Percentiles rank a stretch among this genome's conserved stretches.
Conservation (phyloP, 2,113 vertebrate species). For the Galbula dea region DNA sequence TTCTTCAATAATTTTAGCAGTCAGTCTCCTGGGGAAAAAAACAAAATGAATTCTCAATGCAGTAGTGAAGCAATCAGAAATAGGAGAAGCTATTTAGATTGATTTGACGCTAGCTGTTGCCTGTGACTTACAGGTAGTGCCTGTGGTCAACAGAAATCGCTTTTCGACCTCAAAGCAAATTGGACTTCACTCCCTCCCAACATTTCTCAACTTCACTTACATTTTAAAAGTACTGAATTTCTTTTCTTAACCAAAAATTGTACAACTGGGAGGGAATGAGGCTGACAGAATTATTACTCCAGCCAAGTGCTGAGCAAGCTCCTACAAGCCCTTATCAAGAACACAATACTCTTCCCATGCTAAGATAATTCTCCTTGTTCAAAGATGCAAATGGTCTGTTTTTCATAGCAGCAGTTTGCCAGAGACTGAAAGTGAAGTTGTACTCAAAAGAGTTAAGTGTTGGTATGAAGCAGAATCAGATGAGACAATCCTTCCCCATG, state of each 20-base stretch:
- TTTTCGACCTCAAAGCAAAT: background rate
- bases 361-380: background rate
- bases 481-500: background rate
- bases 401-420: background rate
- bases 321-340: background rate
- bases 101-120: background rate
- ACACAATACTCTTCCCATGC: background rate
- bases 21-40: background rate
- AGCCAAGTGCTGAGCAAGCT: background rate
- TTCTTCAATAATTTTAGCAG: background rate
- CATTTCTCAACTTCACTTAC: background rate
- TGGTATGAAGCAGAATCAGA: background rate
- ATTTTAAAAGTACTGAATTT: background rate
- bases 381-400: background rate
- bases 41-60: background rate
- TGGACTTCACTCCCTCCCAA: background rate
- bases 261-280: background rate
- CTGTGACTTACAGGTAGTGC: background rate
- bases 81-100: background rate
- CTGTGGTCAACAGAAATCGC: fast-evolving
- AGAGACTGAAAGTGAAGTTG: background rate
- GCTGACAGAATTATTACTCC: background rate
- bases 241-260: background rate
- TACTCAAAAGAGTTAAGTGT: background rate
- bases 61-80: background rate